Evolutionary conservation across 30 jellyfish, hydroid and myxozoan genomes (phyloP).

Genomic region (Hydractinia echinata): DNA sequence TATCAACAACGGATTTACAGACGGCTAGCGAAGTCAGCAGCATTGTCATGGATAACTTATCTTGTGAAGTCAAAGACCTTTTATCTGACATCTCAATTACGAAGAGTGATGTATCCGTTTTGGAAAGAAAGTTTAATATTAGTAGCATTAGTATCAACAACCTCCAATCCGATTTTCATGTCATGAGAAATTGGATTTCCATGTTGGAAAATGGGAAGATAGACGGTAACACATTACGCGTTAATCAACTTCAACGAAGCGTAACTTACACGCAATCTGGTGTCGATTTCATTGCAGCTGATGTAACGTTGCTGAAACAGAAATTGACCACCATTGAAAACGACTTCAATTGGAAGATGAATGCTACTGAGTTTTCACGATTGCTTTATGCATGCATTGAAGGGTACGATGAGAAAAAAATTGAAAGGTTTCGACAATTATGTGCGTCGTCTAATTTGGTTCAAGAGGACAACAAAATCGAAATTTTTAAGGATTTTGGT

Average conservation of each 20-base stretch:
- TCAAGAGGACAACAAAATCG: background rate
- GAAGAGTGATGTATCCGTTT: background rate
- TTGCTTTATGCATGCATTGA: background rate
- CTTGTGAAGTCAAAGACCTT: no score
- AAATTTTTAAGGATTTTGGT: background rate
- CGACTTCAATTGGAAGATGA: background rate
- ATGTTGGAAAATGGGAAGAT: background rate
- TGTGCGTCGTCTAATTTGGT: background rate
- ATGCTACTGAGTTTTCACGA: background rate
- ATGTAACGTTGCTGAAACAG: background rate
- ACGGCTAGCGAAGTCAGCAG: background rate
- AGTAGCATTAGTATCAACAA: background rate
- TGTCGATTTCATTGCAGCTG: background rate
- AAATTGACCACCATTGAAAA: background rate
- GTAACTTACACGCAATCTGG: background rate
- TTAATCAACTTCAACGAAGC: background rate
- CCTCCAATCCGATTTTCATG: constrained; percentile 6
- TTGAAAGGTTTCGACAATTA: background rate
- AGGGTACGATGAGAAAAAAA: background rate
- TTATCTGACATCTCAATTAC: no score
- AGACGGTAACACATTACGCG: background rate
- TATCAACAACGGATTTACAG: background rate
- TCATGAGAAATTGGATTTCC: background rate
- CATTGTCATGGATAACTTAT: background rate
- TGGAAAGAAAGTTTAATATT: background rate